A percentile compares a stretch with the other conserved stretches of the same genome.
phyloP scores from a whole-genome alignment of 2,888 invertebrate species.

The Cylloceria caligata region DNA sequence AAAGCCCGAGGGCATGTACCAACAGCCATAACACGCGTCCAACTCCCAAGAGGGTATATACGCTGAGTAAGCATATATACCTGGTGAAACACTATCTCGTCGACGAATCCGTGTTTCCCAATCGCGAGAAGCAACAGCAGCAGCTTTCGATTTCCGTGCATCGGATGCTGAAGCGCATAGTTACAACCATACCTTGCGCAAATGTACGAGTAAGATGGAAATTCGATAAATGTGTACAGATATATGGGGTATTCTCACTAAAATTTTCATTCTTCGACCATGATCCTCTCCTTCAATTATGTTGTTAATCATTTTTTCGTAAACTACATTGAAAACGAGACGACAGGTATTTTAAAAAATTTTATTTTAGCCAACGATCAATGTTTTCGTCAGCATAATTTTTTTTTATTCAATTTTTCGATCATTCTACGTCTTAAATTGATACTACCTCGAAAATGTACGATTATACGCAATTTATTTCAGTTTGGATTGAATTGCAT shows the following conservation, averaged over 20 bases:
- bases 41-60: conserved; percentile 25
- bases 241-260: too few relatives aligned
- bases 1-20: not conserved
- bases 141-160: conserved; percentile 56
- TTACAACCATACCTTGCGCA: not conserved
- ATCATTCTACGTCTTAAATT: too few relatives aligned
- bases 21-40: conserved; percentile 34
- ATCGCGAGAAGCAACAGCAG: conserved; percentile 31
- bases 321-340: too few relatives aligned
- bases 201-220: not conserved
- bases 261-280: too few relatives aligned
- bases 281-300: too few relatives aligned
- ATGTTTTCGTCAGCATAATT: too few relatives aligned
- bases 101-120: conserved; percentile 36
- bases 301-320: too few relatives aligned
- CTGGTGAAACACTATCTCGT: conserved; percentile 42
- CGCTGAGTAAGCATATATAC: conserved; percentile 21
- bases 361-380: too few relatives aligned
- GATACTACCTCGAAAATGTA: too few relatives aligned
- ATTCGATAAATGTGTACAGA: conserved; percentile 11
- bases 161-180: conserved; percentile 9
- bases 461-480: not conserved
- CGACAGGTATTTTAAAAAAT: too few relatives aligned
- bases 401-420: too few relatives aligned
- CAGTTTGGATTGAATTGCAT: too few relatives aligned